Evolutionary conservation across 2,888 invertebrate species (phyloP).

Genomic region (Heteropelma amictum): DNA sequence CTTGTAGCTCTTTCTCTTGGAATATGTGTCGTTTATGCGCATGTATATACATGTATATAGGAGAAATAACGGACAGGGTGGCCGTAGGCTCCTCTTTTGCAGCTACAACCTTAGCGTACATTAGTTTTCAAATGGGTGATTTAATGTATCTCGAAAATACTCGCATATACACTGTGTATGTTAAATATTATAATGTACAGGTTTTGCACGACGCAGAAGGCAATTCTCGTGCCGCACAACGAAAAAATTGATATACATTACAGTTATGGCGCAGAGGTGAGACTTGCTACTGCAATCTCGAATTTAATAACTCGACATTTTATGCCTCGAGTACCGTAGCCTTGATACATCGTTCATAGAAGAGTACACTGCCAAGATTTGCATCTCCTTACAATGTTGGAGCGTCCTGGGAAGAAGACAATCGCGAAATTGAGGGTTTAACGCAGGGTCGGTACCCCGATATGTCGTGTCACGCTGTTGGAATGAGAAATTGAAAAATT

Average conservation of each 20-base stretch:
- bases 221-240: background rate
- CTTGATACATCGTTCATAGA: no score
- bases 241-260: background rate
- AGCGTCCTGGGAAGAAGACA: background rate
- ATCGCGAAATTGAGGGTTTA: background rate
- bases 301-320: background rate
- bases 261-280: background rate
- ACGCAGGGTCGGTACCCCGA: background rate
- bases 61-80: conserved; percentile 63
- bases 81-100: conserved; percentile 57
- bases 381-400: background rate
- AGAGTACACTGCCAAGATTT: background rate
- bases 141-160: conserved; percentile 2
- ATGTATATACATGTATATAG: conserved; percentile 46
- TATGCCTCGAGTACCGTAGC: no score
- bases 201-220: background rate
- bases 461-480: no score
- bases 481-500: no score
- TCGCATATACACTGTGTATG: background rate
- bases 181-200: background rate
- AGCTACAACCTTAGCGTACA: conserved; percentile 27
- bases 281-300: background rate
- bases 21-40: conserved; percentile 54
- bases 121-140: conserved; percentile 21
- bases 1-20: conserved; percentile 2